Evolutionary conservation across 2,888 invertebrate species (phyloP), one percentile per base, ranked within the genome.

Genomic region (Eutolmus rufibarbis): DNA sequence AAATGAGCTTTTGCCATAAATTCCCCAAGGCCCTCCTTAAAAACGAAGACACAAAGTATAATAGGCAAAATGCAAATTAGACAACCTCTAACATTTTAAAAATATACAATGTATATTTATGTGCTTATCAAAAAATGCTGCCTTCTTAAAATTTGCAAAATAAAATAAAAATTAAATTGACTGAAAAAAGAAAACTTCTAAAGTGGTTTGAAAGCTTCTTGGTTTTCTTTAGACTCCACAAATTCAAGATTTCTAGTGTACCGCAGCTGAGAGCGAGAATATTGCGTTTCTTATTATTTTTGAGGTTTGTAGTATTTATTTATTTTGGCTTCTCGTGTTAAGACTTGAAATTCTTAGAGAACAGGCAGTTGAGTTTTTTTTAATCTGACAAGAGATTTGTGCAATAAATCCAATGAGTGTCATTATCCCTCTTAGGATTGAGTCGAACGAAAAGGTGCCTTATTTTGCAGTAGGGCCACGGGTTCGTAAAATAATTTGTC

Each of bases 391-490:
- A 34, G 34, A 19, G 2, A 51, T 51, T 51, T n/a, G 28, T 28
- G 8, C 66, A 66, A 19, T 23, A 23, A 28, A 28, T 28, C 23
- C 66, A 66, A 66, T 66, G 66, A 66, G 66, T 66, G 66, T 66
- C 66, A 66, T 28, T 28, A 66, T 66, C 2, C 66, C 66, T 66
- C 19, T 66, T 28, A 66, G 12, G 23, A 8, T 23, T 19, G 66
- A 66, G 9, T 4, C 66, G 9, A 23, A 66, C 28, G 66, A 66
- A 12, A 66, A 66, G 28, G 28, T 66, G 23, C 19, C 28, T 66
- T 92, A 90, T 88, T 92, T 90, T 87, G 89, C 91, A n/a, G 91
- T 92, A 0, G 92, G 92, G 5, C 92, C 92, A 1, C 90, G 90
- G 76, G 90, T 90, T 5, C 91, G 91, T 85, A 90, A 90, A 8